Conservation (phyloP, 2,113 vertebrate genomes). For the Jaculus jaculus region DNA sequence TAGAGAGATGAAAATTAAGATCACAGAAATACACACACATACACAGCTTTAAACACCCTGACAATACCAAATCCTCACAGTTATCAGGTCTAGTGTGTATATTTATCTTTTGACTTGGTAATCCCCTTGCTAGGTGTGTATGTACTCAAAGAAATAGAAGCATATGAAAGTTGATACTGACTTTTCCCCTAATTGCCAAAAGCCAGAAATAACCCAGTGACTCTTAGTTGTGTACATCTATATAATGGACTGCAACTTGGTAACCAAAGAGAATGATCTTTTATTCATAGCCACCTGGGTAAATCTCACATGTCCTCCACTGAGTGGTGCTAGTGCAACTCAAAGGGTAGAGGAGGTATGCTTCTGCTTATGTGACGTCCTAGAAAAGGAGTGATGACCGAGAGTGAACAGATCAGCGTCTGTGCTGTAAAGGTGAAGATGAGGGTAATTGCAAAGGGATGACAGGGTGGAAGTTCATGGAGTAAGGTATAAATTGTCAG, state of each 20-base stretch:
- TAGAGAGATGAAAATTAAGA: slow-evolving; percentile 14
- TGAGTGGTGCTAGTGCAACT: not conserved
- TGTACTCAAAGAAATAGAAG: not conserved
- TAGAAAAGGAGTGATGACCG: not conserved
- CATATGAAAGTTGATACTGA: not conserved
- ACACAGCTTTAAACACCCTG: not conserved
- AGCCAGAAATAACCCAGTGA: not conserved
- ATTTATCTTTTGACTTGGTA: not conserved
- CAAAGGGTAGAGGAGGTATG: not conserved
- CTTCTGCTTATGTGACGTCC: not conserved
- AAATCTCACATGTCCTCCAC: not conserved
- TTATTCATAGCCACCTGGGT: not conserved
- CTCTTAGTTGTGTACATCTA: not conserved
- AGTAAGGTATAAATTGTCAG: too few relatives aligned
- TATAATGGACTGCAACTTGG: not conserved
- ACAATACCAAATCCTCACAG: too few relatives aligned
- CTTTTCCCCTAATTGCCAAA: not conserved
- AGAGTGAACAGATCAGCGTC: not conserved
- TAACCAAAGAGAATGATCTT: not conserved
- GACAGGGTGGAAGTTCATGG: not conserved
- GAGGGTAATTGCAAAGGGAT: not conserved
- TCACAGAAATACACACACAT: not conserved
- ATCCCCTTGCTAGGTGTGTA: not conserved
- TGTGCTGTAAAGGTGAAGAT: too few relatives aligned
- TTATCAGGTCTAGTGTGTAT: not conserved